These are phyloP conservation scores for Hermaeophaga mercurialis DNA, from an alignment of 2,888 invertebrate species.

Conservation along the genomic window DNA sequence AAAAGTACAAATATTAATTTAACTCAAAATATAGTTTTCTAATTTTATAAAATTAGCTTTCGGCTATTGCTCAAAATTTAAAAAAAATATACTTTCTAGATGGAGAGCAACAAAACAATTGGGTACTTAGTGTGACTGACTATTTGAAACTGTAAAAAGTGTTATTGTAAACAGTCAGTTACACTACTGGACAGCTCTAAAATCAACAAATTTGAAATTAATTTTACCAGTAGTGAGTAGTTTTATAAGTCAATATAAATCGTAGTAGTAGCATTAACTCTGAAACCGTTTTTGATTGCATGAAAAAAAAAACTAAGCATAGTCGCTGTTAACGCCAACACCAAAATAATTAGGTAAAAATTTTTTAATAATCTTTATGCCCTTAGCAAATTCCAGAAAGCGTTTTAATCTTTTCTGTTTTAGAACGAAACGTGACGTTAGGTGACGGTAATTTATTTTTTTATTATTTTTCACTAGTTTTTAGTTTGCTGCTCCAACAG, in stretches of 20 bases:
- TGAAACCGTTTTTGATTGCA: conserved; percentile 17
- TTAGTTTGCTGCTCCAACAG: too few relatives aligned
- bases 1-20: too few relatives aligned
- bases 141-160: conserved; percentile 50
- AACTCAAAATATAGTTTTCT: not conserved
- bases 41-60: too few relatives aligned
- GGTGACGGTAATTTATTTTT: conserved; percentile 53
- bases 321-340: conserved; percentile 15
- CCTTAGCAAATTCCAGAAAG: conserved; percentile 45
- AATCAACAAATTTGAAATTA: conserved; percentile 54
- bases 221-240: conserved; percentile 58
- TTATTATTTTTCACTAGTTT: conserved; percentile 35
- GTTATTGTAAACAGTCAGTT: conserved; percentile 56
- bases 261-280: conserved; percentile 27
- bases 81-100: too few relatives aligned
- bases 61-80: too few relatives aligned
- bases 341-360: conserved; percentile 41
- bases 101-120: conserved; percentile 10
- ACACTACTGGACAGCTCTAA: conserved; percentile 57
- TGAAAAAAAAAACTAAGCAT: conserved; percentile 24
- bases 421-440: conserved; percentile 52
- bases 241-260: conserved; percentile 50
- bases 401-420: conserved; percentile 57
- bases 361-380: conserved; percentile 32
- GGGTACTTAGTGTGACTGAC: conserved; percentile 30